Percentiles rank a stretch among this genome's conserved stretches.
Evolutionary conservation across 2,113 vertebrate species (phyloP).

Genomic region (Clarias gariepinus): DNA sequence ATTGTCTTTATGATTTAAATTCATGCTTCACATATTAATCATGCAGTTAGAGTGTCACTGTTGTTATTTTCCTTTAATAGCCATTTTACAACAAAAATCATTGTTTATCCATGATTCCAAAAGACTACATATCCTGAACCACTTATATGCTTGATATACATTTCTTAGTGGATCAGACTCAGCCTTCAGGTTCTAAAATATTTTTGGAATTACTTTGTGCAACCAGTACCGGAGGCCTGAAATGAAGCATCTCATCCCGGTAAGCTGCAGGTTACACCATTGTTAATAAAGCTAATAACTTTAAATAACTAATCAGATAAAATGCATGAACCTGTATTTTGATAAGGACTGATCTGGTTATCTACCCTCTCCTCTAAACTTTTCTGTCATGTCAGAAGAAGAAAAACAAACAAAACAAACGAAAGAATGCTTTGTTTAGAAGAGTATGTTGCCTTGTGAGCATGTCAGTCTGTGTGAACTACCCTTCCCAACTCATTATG

Average conservation of each 20-base stretch:
- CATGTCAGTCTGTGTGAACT: slow-evolving; percentile 33
- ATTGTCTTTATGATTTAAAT: not conserved
- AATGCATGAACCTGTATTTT: not conserved
- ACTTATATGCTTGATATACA: not conserved
- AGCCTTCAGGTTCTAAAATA: slow-evolving; percentile 26
- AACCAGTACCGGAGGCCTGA: slow-evolving; percentile 62
- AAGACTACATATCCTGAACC: not conserved
- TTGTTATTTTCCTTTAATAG: not conserved
- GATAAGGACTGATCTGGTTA: not conserved
- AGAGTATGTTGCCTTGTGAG: slow-evolving; percentile 34
- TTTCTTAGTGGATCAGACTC: slow-evolving; percentile 32
- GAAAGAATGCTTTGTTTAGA: slow-evolving; percentile 54
- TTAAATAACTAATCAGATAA: not conserved
- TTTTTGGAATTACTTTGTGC: slow-evolving; percentile 65
- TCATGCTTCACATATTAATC: not conserved
- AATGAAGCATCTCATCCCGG: slow-evolving; percentile 39
- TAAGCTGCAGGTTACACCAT: slow-evolving; percentile 8
- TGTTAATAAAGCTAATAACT: not conserved
- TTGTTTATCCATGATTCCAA: not conserved
- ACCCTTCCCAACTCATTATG: slow-evolving; percentile 53
- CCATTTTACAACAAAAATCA: not conserved
- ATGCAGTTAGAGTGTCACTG: not conserved
- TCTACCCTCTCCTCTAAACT: slow-evolving; percentile 22
- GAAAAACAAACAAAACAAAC: not conserved
- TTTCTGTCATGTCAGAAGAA: slow-evolving; percentile 52